These are phyloP conservation scores for Marronus borbonicus DNA, from an alignment of 2,888 invertebrate species.

Conservation along the genomic window DNA sequence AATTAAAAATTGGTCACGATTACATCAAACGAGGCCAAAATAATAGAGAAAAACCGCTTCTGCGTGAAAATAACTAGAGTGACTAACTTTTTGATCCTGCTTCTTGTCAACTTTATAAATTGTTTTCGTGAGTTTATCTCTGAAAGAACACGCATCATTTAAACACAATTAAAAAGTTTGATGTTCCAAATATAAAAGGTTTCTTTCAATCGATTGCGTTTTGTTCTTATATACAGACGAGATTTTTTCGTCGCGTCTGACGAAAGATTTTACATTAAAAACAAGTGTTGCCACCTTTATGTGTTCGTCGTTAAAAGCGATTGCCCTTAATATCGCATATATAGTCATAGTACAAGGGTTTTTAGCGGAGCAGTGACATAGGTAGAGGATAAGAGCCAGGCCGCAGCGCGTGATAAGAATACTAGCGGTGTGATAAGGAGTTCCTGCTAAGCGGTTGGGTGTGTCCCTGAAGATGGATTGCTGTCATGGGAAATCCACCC, in stretches of 20 bases:
- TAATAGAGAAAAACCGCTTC: conserved; percentile 28
- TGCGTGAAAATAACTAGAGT: conserved; percentile 30
- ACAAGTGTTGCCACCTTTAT: conserved; percentile 48
- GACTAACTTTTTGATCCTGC: conserved; percentile 54
- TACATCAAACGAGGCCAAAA: background rate
- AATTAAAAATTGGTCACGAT: conserved; percentile 25
- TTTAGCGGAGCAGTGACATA: conserved; percentile 53
- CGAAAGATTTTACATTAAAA: conserved; percentile 23
- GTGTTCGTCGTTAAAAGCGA: conserved; percentile 43
- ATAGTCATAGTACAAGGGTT: conserved; percentile 49
- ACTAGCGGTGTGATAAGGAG: conserved; percentile 68
- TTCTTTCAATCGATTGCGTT: conserved; percentile 16
- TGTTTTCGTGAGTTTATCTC: conserved; percentile 54
- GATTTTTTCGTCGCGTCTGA: background rate
- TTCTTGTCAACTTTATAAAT: conserved; percentile 54
- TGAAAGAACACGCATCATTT: conserved; percentile 49
- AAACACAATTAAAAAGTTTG: conserved; percentile 44
- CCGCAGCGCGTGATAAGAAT: conserved; percentile 69
- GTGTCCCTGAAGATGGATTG: conserved; percentile 71
- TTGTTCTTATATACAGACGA: background rate
- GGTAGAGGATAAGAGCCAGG: conserved; percentile 68
- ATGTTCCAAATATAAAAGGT: conserved; percentile 36
- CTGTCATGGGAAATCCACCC: conserved; percentile 71
- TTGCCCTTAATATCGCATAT: conserved; percentile 51
- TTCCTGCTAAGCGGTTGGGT: conserved; percentile 68